These are phyloP conservation scores for Halcyon badia DNA, from an alignment of 2,797 vertebrate genomes.

Conservation along the genomic window DNA sequence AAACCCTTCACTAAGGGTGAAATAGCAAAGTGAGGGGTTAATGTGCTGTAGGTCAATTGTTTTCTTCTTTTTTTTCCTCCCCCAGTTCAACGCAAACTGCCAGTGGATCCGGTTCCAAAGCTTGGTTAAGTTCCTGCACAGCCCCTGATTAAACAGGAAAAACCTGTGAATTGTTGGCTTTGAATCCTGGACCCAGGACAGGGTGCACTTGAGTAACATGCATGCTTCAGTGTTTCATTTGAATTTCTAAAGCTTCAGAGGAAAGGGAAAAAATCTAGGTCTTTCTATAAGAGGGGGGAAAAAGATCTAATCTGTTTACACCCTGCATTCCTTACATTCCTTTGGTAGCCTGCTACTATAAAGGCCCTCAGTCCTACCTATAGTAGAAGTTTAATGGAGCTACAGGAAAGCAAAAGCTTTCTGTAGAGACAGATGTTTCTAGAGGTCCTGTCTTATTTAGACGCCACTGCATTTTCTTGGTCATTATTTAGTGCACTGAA, in stretches of 20 bases:
- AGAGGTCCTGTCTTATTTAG: not conserved
- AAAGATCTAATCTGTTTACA: not conserved
- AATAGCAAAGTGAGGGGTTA: not conserved
- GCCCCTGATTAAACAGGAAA: constrained; percentile 61
- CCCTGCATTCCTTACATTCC: constrained; percentile 28
- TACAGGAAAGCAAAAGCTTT: not conserved
- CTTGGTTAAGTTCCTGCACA: constrained; percentile 16
- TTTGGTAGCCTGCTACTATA: not conserved
- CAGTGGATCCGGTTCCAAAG: constrained; percentile 56
- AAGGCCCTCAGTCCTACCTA: not conserved
- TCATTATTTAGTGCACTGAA: not conserved
- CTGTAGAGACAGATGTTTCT: not conserved
- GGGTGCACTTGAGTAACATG: not conserved
- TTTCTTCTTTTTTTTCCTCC: not conserved
- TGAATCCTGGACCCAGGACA: not conserved
- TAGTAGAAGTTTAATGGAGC: not conserved
- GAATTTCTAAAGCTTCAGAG: not conserved
- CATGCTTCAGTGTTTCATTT: not conserved
- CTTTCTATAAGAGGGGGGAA: not conserved
- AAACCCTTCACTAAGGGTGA: not conserved
- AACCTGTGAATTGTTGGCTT: constrained; percentile 52
- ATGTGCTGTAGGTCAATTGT: not conserved
- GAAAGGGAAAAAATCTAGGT: not conserved
- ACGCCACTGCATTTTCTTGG: too few species aligned
- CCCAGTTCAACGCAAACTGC: not conserved